These are phyloP conservation scores for Melanaphis sacchari DNA, from an alignment of 1,140 invertebrate genomes.

Conservation along the genomic window DNA sequence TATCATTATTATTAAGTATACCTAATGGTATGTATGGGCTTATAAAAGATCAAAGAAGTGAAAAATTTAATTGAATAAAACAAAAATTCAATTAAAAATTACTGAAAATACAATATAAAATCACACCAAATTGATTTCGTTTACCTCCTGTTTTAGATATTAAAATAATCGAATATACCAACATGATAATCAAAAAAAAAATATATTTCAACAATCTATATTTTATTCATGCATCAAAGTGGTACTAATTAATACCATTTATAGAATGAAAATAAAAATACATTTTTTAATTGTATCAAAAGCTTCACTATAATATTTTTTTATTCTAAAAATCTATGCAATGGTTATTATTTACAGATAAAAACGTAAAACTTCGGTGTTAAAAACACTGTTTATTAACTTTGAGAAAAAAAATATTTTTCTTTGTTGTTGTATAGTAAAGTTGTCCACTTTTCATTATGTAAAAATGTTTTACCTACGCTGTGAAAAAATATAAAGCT, in stretches of 20 bases:
- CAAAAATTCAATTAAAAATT: not conserved
- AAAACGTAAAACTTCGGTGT: slow-evolving; percentile 1
- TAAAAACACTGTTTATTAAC: slow-evolving; percentile 15
- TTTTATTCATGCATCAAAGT: not conserved
- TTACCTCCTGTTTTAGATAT: not conserved
- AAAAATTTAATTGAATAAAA: not conserved
- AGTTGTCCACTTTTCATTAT: slow-evolving; percentile 45
- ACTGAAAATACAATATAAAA: not conserved
- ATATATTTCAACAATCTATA: not conserved
- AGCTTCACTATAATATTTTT: not conserved
- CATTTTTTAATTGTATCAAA: not conserved
- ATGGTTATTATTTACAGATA: slow-evolving; percentile 1
- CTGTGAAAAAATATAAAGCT: slow-evolving; percentile 30
- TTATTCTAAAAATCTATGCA: not conserved
- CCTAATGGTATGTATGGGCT: not conserved
- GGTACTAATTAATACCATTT: not conserved
- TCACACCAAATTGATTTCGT: not conserved
- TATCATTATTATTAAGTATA: not conserved
- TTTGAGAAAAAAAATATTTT: slow-evolving; percentile 17
- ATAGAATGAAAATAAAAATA: not conserved
- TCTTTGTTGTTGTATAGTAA: not conserved
- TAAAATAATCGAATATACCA: not conserved
- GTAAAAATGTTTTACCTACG: slow-evolving; percentile 22
- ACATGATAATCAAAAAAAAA: not conserved
- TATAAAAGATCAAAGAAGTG: not conserved